These are phyloP conservation scores for Lithophane ornitopus DNA, from an alignment of 2,888 invertebrate genomes.

Conservation along the genomic window DNA sequence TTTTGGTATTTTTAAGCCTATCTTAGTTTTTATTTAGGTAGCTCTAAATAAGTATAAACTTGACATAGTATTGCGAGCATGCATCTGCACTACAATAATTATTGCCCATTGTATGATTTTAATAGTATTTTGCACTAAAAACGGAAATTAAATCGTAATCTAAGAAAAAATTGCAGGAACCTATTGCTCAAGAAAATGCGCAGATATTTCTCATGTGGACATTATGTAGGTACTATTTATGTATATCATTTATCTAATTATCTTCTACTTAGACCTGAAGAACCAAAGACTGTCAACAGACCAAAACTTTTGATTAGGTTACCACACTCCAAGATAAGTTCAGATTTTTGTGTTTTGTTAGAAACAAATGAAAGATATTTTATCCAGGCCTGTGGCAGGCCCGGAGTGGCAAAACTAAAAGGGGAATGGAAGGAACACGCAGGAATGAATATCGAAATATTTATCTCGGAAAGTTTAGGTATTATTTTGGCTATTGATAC, in stretches of 20 bases:
- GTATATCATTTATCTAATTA: neutral
- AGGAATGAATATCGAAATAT: neutral
- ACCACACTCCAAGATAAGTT: neutral
- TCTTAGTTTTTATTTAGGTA: neutral
- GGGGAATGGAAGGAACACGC: too few relatives aligned
- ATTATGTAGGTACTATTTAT: neutral
- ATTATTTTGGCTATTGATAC: neutral
- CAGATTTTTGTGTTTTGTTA: neutral
- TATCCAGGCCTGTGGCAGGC: neutral
- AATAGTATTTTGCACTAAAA: conserved; percentile 7
- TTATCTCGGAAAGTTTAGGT: neutral
- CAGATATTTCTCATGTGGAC: neutral
- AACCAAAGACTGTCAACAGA: neutral
- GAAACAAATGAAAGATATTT: neutral
- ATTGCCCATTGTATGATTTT: conserved; percentile 15
- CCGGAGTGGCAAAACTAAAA: neutral
- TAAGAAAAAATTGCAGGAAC: neutral
- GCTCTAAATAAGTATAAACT: neutral
- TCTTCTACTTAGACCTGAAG: neutral
- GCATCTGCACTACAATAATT: neutral
- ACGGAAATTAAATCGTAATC: conserved; percentile 10
- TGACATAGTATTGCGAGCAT: neutral
- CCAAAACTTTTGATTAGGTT: neutral
- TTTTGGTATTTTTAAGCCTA: neutral
- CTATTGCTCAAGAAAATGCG: neutral